Percentiles rank a stretch among this genome's conserved stretches.
These are phyloP conservation scores for Engraulis encrasicolus DNA, from an alignment of 2,113 vertebrate genomes.

Conservation along the genomic window DNA sequence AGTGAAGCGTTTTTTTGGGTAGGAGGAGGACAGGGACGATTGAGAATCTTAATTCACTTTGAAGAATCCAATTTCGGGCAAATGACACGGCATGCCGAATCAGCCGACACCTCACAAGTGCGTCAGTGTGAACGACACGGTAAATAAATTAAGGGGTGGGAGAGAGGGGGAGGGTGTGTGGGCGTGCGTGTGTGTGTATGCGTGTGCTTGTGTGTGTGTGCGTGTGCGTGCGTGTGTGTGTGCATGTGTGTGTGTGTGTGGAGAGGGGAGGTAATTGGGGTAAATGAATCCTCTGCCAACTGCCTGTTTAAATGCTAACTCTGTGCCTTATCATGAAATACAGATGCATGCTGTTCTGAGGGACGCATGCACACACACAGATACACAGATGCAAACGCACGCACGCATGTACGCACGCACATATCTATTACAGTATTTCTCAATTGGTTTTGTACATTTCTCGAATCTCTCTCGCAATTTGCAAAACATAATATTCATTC, in stretches of 20 bases:
- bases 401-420: background rate
- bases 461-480: too few species aligned
- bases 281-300: background rate
- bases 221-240: background rate
- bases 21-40: background rate
- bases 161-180: background rate
- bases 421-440: too few species aligned
- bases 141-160: slow-evolving; percentile 23
- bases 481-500: too few species aligned
- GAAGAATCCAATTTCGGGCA: slow-evolving; percentile 23
- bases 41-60: slow-evolving; percentile 26
- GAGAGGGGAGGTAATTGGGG: too few species aligned
- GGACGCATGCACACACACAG: background rate
- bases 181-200: too few species aligned
- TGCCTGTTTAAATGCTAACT: background rate
- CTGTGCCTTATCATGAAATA: background rate
- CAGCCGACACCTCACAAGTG: slow-evolving; percentile 3
- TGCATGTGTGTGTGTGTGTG: too few species aligned
- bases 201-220: too few species aligned
- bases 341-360: background rate
- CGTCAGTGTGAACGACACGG: background rate
- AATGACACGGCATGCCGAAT: slow-evolving; percentile 19
- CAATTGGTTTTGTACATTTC: too few species aligned
- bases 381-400: background rate
- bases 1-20: background rate